A percentile compares a stretch with the other conserved stretches of the same genome.
These are phyloP conservation scores for Pithys albifrons DNA, from an alignment of 2,113 vertebrate genomes.

Conservation along the genomic window DNA sequence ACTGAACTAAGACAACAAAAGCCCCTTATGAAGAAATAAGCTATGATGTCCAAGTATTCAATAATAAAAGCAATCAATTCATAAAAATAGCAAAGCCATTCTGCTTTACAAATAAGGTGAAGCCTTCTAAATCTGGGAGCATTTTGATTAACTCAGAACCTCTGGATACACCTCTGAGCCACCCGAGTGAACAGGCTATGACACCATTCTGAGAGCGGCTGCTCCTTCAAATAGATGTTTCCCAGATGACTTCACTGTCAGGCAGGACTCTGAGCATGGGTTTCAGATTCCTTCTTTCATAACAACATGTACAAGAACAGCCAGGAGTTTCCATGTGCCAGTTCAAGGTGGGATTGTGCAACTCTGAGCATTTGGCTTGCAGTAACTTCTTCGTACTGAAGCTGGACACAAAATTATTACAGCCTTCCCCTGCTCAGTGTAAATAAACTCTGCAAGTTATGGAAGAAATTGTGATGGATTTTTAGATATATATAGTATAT, in stretches of 20 bases:
- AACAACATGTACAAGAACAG: not conserved
- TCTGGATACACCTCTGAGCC: not conserved
- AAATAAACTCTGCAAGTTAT: not conserved
- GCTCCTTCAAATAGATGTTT: not conserved
- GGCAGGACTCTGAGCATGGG: not conserved
- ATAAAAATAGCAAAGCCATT: not conserved
- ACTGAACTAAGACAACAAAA: not conserved
- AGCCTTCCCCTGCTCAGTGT: not conserved
- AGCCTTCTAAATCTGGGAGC: not conserved
- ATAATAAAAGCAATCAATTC: not conserved
- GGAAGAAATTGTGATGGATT: not conserved
- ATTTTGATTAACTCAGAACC: not conserved
- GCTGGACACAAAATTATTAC: not conserved
- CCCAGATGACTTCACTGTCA: not conserved
- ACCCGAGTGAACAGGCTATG: not conserved
- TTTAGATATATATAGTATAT: too few species aligned
- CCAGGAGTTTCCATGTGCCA: not conserved
- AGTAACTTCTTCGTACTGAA: not conserved
- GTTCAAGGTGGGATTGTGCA: not conserved
- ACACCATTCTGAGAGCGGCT: fast-evolving
- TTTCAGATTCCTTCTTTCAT: not conserved
- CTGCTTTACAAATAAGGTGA: not conserved
- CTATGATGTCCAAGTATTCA: fast-evolving
- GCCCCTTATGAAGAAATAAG: not conserved
- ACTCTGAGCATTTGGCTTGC: not conserved